Conservation (phyloP, 2,888 invertebrate species). For the Spicauda simplicius region DNA sequence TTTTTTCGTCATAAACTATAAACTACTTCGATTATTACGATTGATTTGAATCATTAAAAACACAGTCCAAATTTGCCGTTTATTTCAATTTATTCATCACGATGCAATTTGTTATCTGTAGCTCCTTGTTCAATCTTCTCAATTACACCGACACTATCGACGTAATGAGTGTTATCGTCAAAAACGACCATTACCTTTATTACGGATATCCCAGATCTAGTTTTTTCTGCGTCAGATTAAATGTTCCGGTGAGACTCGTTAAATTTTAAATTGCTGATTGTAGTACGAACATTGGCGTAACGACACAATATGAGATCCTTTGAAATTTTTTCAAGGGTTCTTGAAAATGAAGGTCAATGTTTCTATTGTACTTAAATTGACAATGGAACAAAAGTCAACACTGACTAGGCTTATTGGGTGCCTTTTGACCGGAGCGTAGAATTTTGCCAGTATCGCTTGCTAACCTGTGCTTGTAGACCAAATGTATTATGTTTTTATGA, state of each 20-base stretch:
- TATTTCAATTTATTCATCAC: background rate
- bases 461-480: no score
- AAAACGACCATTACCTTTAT: conserved; percentile 2
- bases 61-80: no score
- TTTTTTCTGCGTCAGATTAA: conserved; percentile 1
- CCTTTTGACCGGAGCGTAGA: no score
- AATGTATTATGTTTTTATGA: no score
- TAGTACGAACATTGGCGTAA: background rate
- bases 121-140: background rate
- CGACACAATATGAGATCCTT: background rate
- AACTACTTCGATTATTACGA: no score
- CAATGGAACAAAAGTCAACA: no score
- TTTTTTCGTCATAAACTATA: no score
- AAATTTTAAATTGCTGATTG: background rate
- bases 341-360: background rate
- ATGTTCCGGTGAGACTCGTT: conserved; percentile 1
- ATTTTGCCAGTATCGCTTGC: no score
- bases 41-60: no score
- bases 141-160: background rate
- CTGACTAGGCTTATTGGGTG: no score
- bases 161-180: background rate
- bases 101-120: background rate
- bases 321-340: background rate
- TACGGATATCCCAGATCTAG: background rate
- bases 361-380: no score